Percentiles rank a stretch among this genome's conserved stretches.
phyloP scores from a whole-genome alignment of 2,888 invertebrate genomes.

The Hipparchia sbordonii region DNA sequence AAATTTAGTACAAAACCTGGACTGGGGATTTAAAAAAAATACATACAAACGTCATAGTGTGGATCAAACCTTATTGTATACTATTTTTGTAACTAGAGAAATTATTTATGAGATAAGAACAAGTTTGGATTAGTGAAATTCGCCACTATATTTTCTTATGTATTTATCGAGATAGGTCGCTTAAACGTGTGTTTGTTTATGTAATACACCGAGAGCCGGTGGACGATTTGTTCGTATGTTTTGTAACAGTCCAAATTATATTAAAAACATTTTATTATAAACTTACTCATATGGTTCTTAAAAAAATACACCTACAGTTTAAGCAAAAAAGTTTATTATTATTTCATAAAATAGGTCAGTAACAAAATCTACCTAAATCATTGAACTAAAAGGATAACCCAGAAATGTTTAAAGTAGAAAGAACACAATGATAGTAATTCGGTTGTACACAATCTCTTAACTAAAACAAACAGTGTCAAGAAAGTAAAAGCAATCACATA shows the following conservation, averaged over 20 bases:
- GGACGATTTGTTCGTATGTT: not conserved
- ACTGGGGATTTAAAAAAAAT: not conserved
- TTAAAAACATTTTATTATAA: not conserved
- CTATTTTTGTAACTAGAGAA: slow-evolving; percentile 82
- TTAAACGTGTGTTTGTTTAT: slow-evolving; percentile 77
- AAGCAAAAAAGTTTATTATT: too few species aligned
- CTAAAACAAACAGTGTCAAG: too few species aligned
- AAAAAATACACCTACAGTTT: not conserved
- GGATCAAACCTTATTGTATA: slow-evolving; percentile 58
- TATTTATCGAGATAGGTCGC: slow-evolving; percentile 79
- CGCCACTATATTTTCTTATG: slow-evolving; percentile 80
- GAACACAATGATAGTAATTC: too few species aligned
- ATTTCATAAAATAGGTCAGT: too few species aligned
- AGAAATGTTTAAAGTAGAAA: too few species aligned
- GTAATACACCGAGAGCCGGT: slow-evolving; percentile 8
- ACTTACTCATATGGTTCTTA: not conserved
- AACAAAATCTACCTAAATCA: too few species aligned
- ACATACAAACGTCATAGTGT: slow-evolving; percentile 4
- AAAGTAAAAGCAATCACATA: too few species aligned
- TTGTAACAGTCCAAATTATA: not conserved
- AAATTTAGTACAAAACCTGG: not conserved
- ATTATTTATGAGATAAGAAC: slow-evolving; percentile 82
- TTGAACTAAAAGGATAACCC: too few species aligned
- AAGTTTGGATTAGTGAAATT: slow-evolving; percentile 73
- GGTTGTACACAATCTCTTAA: too few species aligned